A percentile compares a stretch with the other conserved stretches of the same genome.
These are phyloP conservation scores for Barnardius zonarius DNA, from an alignment of 2,113 vertebrate species.

Conservation along the genomic window DNA sequence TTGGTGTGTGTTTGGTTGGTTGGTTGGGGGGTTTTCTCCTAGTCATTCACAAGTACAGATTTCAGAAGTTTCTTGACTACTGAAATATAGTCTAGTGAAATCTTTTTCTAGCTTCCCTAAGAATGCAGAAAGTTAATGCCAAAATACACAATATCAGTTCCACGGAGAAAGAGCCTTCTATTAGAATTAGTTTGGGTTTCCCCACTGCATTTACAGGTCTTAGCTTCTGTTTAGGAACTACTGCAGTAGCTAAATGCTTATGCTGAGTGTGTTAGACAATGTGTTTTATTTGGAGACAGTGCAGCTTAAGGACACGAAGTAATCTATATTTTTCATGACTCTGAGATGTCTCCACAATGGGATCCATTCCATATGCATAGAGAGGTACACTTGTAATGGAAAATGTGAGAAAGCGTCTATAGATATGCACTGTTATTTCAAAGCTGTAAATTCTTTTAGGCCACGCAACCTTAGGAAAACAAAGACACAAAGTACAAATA, in stretches of 20 bases:
- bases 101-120: background rate
- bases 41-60: background rate
- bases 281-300: background rate
- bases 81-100: background rate
- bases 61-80: background rate
- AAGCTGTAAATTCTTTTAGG: background rate
- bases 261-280: background rate
- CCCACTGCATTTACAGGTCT: background rate
- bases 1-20: background rate
- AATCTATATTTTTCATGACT: background rate
- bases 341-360: background rate
- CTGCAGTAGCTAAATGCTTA: background rate
- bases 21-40: background rate
- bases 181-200: background rate
- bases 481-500: background rate
- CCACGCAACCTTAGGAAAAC: background rate
- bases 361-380: background rate
- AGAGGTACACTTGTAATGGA: background rate
- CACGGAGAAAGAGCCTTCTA: background rate
- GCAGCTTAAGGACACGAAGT: background rate
- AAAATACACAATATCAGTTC: background rate
- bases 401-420: background rate
- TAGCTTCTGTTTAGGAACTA: background rate
- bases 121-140: background rate
- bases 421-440: background rate